Conservation (phyloP, 2,888 invertebrate genomes). For the Xylota segnis region DNA sequence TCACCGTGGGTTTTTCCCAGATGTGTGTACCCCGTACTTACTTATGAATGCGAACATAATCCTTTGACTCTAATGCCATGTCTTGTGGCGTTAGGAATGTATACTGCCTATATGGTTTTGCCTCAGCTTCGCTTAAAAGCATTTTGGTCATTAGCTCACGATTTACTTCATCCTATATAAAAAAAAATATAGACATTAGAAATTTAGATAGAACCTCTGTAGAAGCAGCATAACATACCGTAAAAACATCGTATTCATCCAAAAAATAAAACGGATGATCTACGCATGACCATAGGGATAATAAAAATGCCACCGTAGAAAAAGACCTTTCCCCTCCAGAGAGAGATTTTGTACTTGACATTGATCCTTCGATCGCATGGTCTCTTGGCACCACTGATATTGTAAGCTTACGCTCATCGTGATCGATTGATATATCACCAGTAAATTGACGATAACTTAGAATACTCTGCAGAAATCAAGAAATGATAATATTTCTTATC, state of each 20-base stretch:
- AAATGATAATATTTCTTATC: not conserved
- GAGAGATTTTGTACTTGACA: constrained; percentile 88
- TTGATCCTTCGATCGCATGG: constrained; percentile 83
- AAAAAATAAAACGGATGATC: constrained; percentile 96
- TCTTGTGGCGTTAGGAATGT: constrained; percentile 96
- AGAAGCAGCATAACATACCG: constrained; percentile 86
- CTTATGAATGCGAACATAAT: constrained; percentile 87
- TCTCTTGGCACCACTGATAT: constrained; percentile 86
- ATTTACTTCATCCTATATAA: constrained; percentile 92
- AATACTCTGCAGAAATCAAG: constrained; percentile 77
- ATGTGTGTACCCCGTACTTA: constrained; percentile 79
- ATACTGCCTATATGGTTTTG: constrained; percentile 90
- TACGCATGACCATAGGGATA: constrained; percentile 96
- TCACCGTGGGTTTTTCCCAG: too few relatives aligned
- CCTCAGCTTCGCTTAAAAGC: constrained; percentile 90
- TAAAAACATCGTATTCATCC: constrained; percentile 98
- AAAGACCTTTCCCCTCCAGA: constrained; percentile 98
- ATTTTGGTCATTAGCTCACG: constrained; percentile 91
- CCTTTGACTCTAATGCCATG: constrained; percentile 86
- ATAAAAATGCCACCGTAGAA: constrained; percentile 96
- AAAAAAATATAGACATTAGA: constrained; percentile 10
- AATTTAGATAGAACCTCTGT: not conserved
- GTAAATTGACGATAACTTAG: constrained; percentile 81
- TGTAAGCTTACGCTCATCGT: constrained; percentile 84
- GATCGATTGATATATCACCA: constrained; percentile 82